phyloP scores from a whole-genome alignment of 2,888 invertebrate genomes.

The Volucella zonaria region DNA sequence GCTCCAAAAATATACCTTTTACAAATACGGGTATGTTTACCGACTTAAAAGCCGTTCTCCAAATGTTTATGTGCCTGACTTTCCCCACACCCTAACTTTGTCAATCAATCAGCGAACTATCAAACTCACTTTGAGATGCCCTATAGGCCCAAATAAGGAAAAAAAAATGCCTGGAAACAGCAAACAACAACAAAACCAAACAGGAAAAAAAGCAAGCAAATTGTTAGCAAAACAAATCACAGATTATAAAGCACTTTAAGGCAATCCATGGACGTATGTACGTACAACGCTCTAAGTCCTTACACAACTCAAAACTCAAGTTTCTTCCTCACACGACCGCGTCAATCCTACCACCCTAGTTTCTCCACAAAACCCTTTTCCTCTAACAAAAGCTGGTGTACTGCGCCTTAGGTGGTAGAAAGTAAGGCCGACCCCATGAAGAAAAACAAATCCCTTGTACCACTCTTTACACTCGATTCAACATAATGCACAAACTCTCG shows the following conservation, averaged over 20 bases:
- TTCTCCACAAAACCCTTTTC: not conserved
- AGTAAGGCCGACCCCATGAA: slow-evolving; percentile 12
- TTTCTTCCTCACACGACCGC: slow-evolving; percentile 9
- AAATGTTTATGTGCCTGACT: not conserved
- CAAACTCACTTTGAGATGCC: slow-evolving; percentile 11
- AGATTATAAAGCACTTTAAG: slow-evolving; percentile 11
- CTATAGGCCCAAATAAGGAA: not conserved
- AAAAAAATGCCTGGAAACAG: too few relatives aligned
- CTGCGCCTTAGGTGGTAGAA: not conserved
- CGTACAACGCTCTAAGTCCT: too few relatives aligned
- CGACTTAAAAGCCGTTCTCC: not conserved
- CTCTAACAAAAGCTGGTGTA: not conserved
- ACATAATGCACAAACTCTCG: slow-evolving; percentile 41
- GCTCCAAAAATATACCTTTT: not conserved
- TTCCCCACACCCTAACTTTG: not conserved
- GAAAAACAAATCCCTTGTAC: slow-evolving; percentile 21
- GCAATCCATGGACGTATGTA: slow-evolving; percentile 20
- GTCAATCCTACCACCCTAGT: not conserved
- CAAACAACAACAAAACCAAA: slow-evolving; percentile 1
- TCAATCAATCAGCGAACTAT: slow-evolving; percentile 36
- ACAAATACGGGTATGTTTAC: not conserved
- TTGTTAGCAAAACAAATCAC: slow-evolving; percentile 49
- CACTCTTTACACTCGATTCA: slow-evolving; percentile 36
- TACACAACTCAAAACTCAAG: too few relatives aligned
- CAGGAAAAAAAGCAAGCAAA: not conserved